These are phyloP conservation scores for Clarias gariepinus DNA, from an alignment of 2,113 vertebrate genomes.

Conservation along the genomic window DNA sequence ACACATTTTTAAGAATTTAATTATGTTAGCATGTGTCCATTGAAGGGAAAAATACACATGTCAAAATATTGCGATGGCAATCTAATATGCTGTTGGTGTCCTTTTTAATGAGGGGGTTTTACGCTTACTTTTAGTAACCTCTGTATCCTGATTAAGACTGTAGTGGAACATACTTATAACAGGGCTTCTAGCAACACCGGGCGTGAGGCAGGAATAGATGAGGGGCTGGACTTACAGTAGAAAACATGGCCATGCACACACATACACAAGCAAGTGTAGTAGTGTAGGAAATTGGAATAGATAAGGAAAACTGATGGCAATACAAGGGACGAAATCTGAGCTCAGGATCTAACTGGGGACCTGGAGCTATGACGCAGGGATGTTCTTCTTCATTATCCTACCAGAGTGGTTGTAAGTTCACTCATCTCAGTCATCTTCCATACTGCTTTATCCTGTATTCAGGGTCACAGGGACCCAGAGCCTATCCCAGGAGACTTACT, in stretches of 20 bases:
- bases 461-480: no score
- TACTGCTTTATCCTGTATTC: no score
- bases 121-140: background rate
- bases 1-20: background rate
- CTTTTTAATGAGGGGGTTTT: background rate
- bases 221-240: background rate
- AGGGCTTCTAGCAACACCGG: background rate
- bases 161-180: background rate
- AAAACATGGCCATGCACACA: background rate
- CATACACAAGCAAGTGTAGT: background rate
- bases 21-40: background rate
- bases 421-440: no score
- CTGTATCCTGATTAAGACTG: background rate
- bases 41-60: background rate
- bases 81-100: background rate
- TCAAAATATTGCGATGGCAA: background rate
- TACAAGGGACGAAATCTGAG: background rate
- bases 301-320: background rate
- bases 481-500: no score
- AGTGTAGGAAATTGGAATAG: background rate
- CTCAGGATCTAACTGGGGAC: background rate
- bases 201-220: background rate
- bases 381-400: background rate
- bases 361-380: background rate
- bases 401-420: background rate